A percentile compares a stretch with the other conserved stretches of the same genome.
phyloP scores from a whole-genome alignment of 2,888 invertebrate species.

The Chelonus formosanus region DNA sequence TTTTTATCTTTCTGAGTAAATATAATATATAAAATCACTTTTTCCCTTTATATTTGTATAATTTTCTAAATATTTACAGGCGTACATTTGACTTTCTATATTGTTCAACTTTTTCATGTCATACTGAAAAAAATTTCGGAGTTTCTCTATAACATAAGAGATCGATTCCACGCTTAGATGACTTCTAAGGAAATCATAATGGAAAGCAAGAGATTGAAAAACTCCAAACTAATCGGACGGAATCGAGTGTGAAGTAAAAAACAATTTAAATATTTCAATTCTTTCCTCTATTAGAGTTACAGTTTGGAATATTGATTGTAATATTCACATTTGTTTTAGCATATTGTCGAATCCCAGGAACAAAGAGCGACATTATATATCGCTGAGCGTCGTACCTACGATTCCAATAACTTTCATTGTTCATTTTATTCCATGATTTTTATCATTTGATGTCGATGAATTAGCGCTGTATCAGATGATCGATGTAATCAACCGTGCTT shows the following conservation, averaged over 20 bases:
- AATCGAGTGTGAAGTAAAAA: conserved; percentile 31
- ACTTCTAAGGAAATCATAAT: conserved; percentile 15
- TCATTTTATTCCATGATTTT: neutral
- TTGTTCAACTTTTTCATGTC: neutral
- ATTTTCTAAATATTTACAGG: conserved; percentile 11
- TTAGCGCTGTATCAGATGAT: conserved; percentile 73
- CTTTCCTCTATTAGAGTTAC: conserved; percentile 7
- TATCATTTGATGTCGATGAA: conserved; percentile 22
- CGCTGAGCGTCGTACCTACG: conserved; percentile 55
- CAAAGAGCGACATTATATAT: conserved; percentile 56
- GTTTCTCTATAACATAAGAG: conserved; percentile 6
- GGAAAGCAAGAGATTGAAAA: conserved; percentile 13
- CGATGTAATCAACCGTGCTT: conserved; percentile 88
- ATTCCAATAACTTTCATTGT: conserved; percentile 38
- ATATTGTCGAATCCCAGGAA: conserved; percentile 53
- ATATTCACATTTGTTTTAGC: conserved; percentile 5
- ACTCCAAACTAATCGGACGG: conserved; percentile 4
- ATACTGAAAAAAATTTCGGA: neutral
- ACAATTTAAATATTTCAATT: conserved; percentile 28
- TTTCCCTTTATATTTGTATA: neutral
- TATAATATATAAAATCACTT: conserved; percentile 21
- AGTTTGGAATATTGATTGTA: conserved; percentile 10
- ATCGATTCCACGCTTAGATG: conserved; percentile 11
- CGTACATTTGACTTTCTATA: neutral
- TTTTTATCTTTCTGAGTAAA: no score